phyloP scores from a whole-genome alignment of 2,113 vertebrate genomes.

The Pardalotus punctatus region DNA sequence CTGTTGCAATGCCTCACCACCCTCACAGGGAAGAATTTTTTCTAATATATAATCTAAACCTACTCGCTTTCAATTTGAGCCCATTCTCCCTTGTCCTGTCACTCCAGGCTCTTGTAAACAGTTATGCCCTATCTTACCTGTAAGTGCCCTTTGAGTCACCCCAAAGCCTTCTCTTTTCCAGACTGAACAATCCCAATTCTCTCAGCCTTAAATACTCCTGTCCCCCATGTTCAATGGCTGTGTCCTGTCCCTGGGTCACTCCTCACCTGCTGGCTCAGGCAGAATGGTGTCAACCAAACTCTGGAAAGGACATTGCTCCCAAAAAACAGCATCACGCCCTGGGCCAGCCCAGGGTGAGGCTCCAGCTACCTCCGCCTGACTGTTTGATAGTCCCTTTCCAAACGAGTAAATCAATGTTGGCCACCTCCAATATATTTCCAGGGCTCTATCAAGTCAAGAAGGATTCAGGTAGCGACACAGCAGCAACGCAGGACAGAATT shows the following conservation, averaged over 20 bases:
- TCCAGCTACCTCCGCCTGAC: background rate
- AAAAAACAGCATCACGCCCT: background rate
- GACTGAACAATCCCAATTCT: background rate
- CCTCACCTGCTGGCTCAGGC: background rate
- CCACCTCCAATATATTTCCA: background rate
- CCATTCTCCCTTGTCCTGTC: background rate
- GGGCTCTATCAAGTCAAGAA: background rate
- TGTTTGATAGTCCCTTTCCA: background rate
- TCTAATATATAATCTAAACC: background rate
- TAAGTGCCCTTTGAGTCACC: background rate
- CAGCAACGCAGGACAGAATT: background rate
- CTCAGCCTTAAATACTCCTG: background rate
- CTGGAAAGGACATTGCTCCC: background rate
- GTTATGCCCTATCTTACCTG: background rate
- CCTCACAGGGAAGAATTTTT: background rate
- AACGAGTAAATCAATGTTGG: accelerated
- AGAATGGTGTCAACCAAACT: background rate
- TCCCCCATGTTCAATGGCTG: accelerated
- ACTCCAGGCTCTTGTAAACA: background rate
- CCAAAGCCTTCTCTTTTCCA: background rate
- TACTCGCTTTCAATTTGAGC: background rate
- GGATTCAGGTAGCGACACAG: background rate
- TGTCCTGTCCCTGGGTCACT: background rate
- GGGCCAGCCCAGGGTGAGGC: background rate
- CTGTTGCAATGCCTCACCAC: background rate